Base-by-base conservation (phyloP, 1,140 invertebrate genomes). In the Pseudomyrmex dendroicus region DNA sequence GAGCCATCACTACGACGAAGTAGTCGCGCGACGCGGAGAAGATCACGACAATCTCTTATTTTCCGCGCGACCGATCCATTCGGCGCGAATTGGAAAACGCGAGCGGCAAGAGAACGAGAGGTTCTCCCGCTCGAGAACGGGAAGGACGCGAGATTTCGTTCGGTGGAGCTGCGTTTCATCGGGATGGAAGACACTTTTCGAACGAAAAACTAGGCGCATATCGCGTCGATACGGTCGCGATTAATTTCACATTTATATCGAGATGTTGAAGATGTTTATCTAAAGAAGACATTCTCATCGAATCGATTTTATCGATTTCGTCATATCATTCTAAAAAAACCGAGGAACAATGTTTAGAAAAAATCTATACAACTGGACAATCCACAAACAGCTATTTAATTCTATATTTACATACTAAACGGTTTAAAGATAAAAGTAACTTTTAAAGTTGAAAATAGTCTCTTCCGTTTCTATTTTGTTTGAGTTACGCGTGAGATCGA, bases 31-130 rank as follows among this genome's bases (percentile, higher is more conserved):
- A 70, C 73, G 62, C 85, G 74, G 44, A 56, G 68, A 83, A 78
- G 87, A 89, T 86, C 82, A 77, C 72, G 66, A 87, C 85, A 89
- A 90, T 89, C 89, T 90, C 88, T 90, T 88, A 89, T 89, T 90
- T 90, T 90, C 89, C 89, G 74, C 86, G 82, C 86, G 89, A 88
- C 77, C 84, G 89, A 90, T 89, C 86, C 73, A 76, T 83, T 83
- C 86, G 84, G 74, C 64, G 86, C 89, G 86, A 88, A 89, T 89
- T 89, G 89, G 86, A 89, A 90, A 88, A 90, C 88, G 85, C 87
- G 88, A 89, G 87, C 83, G 62, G 87, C 88, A 89, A 89, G 87
- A 72, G 83, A 89, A 85, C 85, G 78, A 89, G 78, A 89, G 73
- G 62, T 83, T 84, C 54, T 20, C 35, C 35, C 78, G 74, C 83